phyloP scores from a whole-genome alignment of 2,888 invertebrate species.

The Anticlea derivata region DNA sequence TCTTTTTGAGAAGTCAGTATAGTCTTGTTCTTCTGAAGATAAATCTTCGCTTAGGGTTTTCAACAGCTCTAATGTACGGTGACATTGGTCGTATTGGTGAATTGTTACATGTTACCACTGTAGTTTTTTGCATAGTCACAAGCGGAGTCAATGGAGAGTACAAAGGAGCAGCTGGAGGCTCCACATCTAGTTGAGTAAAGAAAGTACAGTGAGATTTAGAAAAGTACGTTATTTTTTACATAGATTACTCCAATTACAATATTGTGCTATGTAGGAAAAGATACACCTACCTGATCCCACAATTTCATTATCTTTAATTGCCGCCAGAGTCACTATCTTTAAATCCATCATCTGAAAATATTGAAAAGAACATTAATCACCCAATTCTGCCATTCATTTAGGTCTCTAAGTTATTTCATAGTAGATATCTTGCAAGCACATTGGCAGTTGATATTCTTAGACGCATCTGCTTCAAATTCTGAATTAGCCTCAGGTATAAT shows the following conservation, averaged over 20 bases:
- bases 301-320: not conserved
- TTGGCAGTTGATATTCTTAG: constrained; percentile 2
- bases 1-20: not conserved
- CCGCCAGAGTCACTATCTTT: constrained; percentile 16
- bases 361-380: constrained; percentile 15
- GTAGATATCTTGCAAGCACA: too few species aligned
- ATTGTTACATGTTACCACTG: not conserved
- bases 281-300: too few species aligned
- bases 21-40: not conserved
- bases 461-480: constrained; percentile 21
- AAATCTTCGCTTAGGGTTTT: not conserved
- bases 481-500: not conserved
- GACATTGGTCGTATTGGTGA: not conserved
- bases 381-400: constrained; percentile 18
- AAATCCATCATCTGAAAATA: constrained; percentile 19
- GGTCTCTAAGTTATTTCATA: too few species aligned
- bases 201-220: constrained; percentile 1
- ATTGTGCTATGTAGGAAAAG: too few species aligned
- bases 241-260: too few species aligned
- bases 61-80: not conserved
- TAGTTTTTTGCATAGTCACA: constrained; percentile 9
- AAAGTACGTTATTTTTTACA: constrained; percentile 9
- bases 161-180: constrained; percentile 20
- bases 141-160: constrained; percentile 16
- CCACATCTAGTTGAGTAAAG: constrained; percentile 12